Base-by-base conservation (phyloP, 2,888 invertebrate genomes). In the Tenthredo distinguenda region DNA sequence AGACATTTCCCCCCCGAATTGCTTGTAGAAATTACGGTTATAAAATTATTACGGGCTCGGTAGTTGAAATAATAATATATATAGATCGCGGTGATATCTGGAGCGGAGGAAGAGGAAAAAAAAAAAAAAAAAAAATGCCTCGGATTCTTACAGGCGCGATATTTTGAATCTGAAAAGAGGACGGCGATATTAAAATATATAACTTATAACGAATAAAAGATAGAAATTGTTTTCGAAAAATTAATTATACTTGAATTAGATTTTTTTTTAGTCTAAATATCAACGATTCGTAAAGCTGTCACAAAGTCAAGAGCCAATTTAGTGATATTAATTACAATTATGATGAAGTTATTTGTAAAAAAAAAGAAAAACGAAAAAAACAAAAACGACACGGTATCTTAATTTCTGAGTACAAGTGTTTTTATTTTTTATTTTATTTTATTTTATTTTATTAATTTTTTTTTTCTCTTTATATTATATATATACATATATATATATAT, bases 341-440 rank as follows among this genome's bases (percentile, higher is more conserved):
- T 84, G 79, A 85, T 85, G 62, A 86, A 21, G 37, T 81, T 81
- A 81, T 81, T 81, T 81, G 58, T 58, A 62, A 26, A 62, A 37
- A 81, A 62, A 40, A 12, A 26, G 15, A 31, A 37, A 85, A 47
- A 68, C 40, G 55, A 83, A 47, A 31, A 12, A 10, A 76, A 12
- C 5, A 9, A 9, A 50, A 21, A 76, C 12, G 50, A 21, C 26
- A 50, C 18, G 62, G n/a, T 81, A 62, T 62, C 12, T 77, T 37
- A 85, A 87, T 86, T 87, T 86, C 85, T 85, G 77, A 86, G 87
- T 88, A 87, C 83, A 87, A 88, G 83, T 87, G 72, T 86, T 84
- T 85, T 79, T 86, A 84, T 76, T 84, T 85, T 85, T 79, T 87
- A 68, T 55, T 85, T 86, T 47, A 85, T 65, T 37, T 84, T 34